A percentile compares a stretch with the other conserved stretches of the same genome.
Evolutionary conservation across 2,797 vertebrate genomes (phyloP).

Genomic region (Channallabes apus): DNA sequence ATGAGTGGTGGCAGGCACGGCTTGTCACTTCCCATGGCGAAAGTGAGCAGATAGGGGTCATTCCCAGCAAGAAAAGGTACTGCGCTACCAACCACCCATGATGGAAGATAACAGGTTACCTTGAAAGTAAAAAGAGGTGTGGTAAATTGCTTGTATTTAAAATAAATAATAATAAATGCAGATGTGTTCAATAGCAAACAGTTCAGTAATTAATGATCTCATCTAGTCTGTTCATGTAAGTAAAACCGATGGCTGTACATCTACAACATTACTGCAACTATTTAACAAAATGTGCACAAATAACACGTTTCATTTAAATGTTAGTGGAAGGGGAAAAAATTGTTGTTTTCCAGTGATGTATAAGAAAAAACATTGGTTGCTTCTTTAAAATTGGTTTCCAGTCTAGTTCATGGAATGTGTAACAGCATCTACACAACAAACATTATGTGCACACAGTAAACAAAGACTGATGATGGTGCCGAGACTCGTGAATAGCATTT

Average conservation of each 20-base stretch:
- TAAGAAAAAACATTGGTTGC: not conserved
- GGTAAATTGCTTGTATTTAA: not conserved
- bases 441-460: not conserved
- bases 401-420: slow-evolving; percentile 12
- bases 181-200: not conserved
- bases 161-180: not conserved
- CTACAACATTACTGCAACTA: not conserved
- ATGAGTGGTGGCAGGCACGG: slow-evolving; percentile 99
- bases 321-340: not conserved
- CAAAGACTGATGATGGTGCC: not conserved
- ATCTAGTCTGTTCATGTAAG: not conserved
- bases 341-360: not conserved
- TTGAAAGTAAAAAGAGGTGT: not conserved
- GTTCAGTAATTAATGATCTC: not conserved
- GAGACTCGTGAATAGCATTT: not conserved
- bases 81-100: not conserved
- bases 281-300: not conserved
- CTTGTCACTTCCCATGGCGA: slow-evolving; percentile 97
- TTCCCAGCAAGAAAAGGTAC: slow-evolving; percentile 98
- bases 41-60: slow-evolving; percentile 98
- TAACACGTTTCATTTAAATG: not conserved
- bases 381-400: not conserved
- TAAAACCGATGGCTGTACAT: not conserved
- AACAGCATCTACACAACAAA: slow-evolving; percentile 16
- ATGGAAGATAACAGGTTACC: not conserved